Evolutionary conservation across 1,140 invertebrate species (phyloP), one percentile per base, ranked within the genome.

Genomic region (Sminthurides bifidus): DNA sequence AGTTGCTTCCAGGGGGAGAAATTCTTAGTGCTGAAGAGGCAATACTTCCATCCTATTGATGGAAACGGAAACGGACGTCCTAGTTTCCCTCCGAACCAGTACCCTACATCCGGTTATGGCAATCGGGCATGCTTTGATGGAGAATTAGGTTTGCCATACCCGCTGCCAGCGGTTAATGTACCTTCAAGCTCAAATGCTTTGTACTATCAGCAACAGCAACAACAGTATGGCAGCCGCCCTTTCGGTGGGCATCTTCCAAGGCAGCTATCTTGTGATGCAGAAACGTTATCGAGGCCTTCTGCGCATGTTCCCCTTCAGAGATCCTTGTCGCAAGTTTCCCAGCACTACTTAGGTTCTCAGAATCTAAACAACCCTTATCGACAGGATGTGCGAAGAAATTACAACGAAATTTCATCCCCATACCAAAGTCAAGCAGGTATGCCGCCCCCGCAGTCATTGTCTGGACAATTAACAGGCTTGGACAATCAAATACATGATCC

Each of bases 11-110:
- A 65, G 63, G 63, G 63, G 24, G 63, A 65, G 27, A 65, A 65
- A 53, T 65, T 52, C 29, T 43, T 65, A 17, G 63, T 65, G 4
- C 55, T 65, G 5, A 65, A 65, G 43, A 44, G 63, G 31, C 63
- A 65, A 41, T 65, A 59, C 45, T 65, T 59, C 27, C 55, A 43
- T 19, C 59, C 56, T 4, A 60, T 58, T 35, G 63, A 61, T 44
- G 60, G 57, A 17, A 61, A 64, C 41, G 63, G 56, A 10, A 59
- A 59, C 31, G 33, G 35, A 21, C 50, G 21, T 35, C 54, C 33
- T 21, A 44, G 12, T 23, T 27, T 29, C 24, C 49, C 12, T 14
- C 3, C n/a, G n/a, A 23, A 17, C 33, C 49, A 52, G 23, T 26
- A 45, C 17, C 41, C 41, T 23, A 23, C 17, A 10, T 23, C 24